A percentile compares a stretch with the other conserved stretches of the same genome.
Conservation (phyloP, 1,140 invertebrate species). For the Cyphomyrmex costatus region DNA sequence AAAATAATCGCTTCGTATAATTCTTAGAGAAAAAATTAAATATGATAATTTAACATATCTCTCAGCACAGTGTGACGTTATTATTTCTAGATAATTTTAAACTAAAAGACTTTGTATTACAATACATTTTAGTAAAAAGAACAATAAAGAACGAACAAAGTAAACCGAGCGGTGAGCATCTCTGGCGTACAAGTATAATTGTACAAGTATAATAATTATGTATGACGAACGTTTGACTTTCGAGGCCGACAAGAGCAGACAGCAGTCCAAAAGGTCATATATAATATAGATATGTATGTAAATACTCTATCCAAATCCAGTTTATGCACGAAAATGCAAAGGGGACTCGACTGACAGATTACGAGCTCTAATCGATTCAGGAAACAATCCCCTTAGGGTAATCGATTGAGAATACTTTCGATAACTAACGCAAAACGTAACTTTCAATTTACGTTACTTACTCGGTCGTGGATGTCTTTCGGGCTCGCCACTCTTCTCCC, state of each 20-base stretch:
- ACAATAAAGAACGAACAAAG: neutral
- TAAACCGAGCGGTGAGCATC: slow-evolving; percentile 71
- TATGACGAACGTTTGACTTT: slow-evolving; percentile 70
- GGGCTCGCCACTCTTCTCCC: slow-evolving; percentile 81
- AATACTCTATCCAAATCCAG: slow-evolving; percentile 71
- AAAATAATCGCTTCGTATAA: neutral
- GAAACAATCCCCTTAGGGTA: slow-evolving; percentile 44
- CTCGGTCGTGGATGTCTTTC: slow-evolving; percentile 86
- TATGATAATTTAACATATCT: neutral
- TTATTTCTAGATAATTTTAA: neutral
- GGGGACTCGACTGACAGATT: slow-evolving; percentile 63
- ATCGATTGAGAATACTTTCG: slow-evolving; percentile 42
- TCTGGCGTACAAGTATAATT: slow-evolving; percentile 59
- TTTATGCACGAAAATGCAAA: slow-evolving; percentile 80
- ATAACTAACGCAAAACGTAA: slow-evolving; percentile 53
- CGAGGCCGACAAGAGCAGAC: slow-evolving; percentile 73
- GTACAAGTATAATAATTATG: slow-evolving; percentile 62
- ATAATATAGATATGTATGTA: slow-evolving; percentile 59
- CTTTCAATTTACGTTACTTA: slow-evolving; percentile 79
- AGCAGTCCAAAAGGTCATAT: slow-evolving; percentile 74
- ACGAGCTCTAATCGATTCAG: slow-evolving; percentile 70
- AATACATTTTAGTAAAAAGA: neutral
- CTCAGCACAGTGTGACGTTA: neutral
- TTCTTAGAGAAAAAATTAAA: slow-evolving; percentile 11
- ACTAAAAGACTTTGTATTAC: neutral